Evolutionary conservation across 1,140 invertebrate species (phyloP).

Genomic region (Telenomus remus): DNA sequence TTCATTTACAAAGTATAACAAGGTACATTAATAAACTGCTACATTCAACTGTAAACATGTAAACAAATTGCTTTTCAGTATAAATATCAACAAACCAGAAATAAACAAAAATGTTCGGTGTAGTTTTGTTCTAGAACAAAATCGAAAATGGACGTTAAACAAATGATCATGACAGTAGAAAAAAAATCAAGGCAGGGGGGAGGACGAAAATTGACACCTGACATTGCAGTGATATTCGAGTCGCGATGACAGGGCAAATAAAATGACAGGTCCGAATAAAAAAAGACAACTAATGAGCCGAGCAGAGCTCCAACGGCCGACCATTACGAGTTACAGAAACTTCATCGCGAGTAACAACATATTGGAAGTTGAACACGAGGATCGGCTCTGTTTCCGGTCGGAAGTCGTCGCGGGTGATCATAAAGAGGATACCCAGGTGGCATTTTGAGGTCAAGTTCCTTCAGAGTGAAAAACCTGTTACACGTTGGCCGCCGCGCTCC

Average conservation of each 20-base stretch:
- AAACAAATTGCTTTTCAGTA: no score
- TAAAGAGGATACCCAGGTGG: conserved; percentile 6
- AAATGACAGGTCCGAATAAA: neutral
- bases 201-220: no score
- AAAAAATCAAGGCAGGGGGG: no score
- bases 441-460: conserved; percentile 47
- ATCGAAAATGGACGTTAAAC: no score
- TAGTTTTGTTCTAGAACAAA: no score
- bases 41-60: no score
- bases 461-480: conserved; percentile 48
- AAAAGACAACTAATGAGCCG: neutral
- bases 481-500: conserved; percentile 28
- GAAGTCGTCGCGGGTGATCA: neutral
- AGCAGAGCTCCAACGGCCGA: neutral
- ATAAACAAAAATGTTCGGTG: no score
- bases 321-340: conserved; percentile 1
- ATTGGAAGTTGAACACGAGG: conserved; percentile 1
- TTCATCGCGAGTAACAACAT: conserved; percentile 7
- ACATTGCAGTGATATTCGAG: neutral
- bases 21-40: no score
- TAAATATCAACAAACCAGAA: no score
- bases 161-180: no score
- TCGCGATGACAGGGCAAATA: neutral
- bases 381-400: no score
- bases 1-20: no score